Conservation (phyloP, 1,140 invertebrate genomes). For the Globodera rostochiensis region DNA sequence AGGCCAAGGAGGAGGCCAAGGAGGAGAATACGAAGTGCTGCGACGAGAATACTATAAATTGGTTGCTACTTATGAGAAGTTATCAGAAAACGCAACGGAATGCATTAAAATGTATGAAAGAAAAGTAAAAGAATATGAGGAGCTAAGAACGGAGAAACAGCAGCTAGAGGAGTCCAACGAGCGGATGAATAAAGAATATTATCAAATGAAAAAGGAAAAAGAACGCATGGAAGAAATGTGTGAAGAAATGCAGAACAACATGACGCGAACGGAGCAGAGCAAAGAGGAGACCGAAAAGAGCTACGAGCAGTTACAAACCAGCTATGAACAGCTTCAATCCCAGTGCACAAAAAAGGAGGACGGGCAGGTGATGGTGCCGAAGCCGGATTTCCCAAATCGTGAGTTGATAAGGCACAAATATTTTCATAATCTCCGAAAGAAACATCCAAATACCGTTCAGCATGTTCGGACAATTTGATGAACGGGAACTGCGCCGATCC, state of each 20-base stretch:
- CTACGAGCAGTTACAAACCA: neutral
- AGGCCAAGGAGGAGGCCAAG: neutral
- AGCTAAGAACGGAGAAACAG: neutral
- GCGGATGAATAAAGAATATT: neutral
- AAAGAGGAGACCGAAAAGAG: neutral
- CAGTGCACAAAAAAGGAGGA: neutral
- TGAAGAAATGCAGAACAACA: neutral
- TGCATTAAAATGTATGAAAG: neutral
- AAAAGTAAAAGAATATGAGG: neutral
- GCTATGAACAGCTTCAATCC: neutral
- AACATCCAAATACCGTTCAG: neutral
- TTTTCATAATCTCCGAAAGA: too few species aligned
- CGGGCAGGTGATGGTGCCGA: neutral
- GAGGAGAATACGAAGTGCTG: neutral
- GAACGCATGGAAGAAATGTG: neutral
- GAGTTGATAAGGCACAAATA: too few species aligned
- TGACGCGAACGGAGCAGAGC: too few species aligned
- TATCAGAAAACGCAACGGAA: neutral
- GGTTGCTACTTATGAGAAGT: neutral
- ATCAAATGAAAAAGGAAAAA: neutral
- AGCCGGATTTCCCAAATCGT: neutral
- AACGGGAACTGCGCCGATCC: neutral
- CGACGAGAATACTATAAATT: neutral
- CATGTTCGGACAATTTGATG: neutral
- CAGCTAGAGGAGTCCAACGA: neutral